Evolutionary conservation across 2,113 vertebrate species (phyloP).

Genomic region (Pogona vitticeps): DNA sequence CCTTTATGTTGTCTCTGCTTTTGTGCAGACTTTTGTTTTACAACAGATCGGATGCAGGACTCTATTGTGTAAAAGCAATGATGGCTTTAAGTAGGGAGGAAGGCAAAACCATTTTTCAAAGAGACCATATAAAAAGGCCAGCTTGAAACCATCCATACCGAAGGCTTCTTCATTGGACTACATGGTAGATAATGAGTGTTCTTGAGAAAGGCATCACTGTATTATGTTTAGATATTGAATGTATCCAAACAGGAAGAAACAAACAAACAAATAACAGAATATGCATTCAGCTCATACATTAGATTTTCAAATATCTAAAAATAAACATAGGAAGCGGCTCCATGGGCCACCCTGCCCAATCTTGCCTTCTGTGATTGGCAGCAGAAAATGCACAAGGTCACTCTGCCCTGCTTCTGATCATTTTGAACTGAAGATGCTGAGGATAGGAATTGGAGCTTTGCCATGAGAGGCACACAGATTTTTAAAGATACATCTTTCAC

Average conservation of each 20-base stretch:
- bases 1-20: conserved; percentile 65
- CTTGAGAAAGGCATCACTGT: conserved; percentile 50
- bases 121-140: conserved; percentile 58
- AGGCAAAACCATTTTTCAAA: conserved; percentile 55
- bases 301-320: neutral
- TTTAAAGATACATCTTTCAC: too few relatives aligned
- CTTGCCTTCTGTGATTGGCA: neutral
- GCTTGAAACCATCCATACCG: conserved; percentile 59
- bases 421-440: too few relatives aligned
- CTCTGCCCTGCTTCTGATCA: too few relatives aligned
- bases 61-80: conserved; percentile 53
- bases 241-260: conserved; percentile 6
- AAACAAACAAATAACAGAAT: neutral
- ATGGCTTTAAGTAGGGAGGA: conserved; percentile 58
- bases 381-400: too few relatives aligned
- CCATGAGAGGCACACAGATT: too few relatives aligned
- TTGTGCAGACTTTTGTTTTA: conserved; percentile 66
- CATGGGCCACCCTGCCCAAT: neutral
- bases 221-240: conserved; percentile 44
- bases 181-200: conserved; percentile 49
- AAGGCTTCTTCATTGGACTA: conserved; percentile 52
- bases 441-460: too few relatives aligned
- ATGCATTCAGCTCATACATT: neutral
- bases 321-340: neutral
- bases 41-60: conserved; percentile 57